Evolutionary conservation across 2,888 invertebrate species (phyloP).

Genomic region (Euspilapteryx auroguttella): DNA sequence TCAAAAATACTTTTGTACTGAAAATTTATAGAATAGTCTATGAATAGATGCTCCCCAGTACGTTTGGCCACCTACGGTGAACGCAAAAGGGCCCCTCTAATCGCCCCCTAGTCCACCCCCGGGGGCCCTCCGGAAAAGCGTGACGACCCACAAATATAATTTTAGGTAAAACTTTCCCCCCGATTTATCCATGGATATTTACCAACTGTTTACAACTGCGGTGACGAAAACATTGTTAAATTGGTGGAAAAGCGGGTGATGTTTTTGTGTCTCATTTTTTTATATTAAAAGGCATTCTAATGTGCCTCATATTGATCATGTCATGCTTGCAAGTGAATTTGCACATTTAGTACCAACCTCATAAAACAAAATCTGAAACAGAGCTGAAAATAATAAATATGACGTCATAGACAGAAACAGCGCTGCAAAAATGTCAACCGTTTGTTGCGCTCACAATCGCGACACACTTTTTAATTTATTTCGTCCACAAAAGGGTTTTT

Average conservation of each 20-base stretch:
- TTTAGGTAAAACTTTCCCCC: conserved; percentile 54
- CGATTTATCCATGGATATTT: conserved; percentile 8
- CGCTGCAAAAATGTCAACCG: conserved; percentile 16
- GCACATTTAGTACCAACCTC: too few species aligned
- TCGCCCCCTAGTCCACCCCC: conserved; percentile 46
- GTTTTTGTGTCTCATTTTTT: too few species aligned
- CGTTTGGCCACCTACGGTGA: conserved; percentile 30
- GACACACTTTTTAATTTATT: conserved; percentile 59
- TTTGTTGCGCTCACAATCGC: conserved; percentile 39
- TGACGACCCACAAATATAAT: conserved; percentile 63
- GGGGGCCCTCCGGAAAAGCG: conserved; percentile 40
- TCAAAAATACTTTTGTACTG: too few species aligned
- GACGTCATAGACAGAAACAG: conserved; percentile 20
- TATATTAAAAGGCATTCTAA: too few species aligned
- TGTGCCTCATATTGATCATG: too few species aligned
- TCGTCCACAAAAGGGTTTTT: conserved; percentile 54
- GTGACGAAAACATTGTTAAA: neutral
- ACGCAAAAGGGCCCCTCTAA: conserved; percentile 23
- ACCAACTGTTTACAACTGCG: neutral
- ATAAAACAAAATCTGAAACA: too few species aligned
- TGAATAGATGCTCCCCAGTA: conserved; percentile 28
- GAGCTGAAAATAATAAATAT: conserved; percentile 14
- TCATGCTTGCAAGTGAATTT: too few species aligned
- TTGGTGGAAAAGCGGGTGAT: neutral
- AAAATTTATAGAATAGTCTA: conserved; percentile 15